Percentiles rank a stretch among this genome's conserved stretches.
Conservation (phyloP, 2,797 vertebrate species). For the Luscinia luscinia region DNA sequence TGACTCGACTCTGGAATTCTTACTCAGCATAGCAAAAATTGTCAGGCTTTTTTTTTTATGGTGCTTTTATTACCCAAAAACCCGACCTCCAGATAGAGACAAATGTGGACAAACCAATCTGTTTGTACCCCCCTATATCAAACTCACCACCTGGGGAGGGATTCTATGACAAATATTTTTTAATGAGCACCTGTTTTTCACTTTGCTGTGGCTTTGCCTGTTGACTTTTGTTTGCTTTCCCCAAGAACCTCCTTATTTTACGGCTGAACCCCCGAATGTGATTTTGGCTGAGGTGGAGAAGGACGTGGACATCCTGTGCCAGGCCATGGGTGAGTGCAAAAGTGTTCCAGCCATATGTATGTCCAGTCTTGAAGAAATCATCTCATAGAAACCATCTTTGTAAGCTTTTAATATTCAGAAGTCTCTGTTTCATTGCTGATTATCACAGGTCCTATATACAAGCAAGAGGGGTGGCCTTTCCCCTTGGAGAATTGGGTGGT, state of each 20-base stretch:
- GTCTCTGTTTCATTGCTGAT: not conserved
- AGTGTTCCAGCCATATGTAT: rapidly evolving
- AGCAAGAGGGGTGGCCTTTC: not conserved
- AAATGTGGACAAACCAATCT: not conserved
- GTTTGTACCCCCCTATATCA: not conserved
- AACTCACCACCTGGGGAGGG: not conserved
- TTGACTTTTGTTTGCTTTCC: conserved; percentile 30
- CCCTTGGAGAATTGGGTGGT: not conserved
- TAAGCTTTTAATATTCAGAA: not conserved
- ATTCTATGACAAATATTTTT: not conserved
- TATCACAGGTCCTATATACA: not conserved
- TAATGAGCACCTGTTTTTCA: not conserved
- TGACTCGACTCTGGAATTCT: not conserved
- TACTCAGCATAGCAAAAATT: not conserved
- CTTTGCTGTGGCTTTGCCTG: not conserved
- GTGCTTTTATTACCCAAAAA: not conserved
- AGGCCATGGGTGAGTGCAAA: conserved; percentile 85
- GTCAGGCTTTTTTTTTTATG: not conserved
- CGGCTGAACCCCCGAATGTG: conserved; percentile 80
- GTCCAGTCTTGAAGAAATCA: not conserved
- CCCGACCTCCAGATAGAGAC: not conserved
- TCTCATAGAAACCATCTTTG: not conserved
- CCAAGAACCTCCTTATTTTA: conserved; percentile 88
- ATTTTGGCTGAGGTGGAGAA: conserved; percentile 85
- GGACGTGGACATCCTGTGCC: conserved; percentile 86